A percentile compares a stretch with the other conserved stretches of the same genome.
phyloP scores from a whole-genome alignment of 2,113 vertebrate species.

The Dinomys branickii region DNA sequence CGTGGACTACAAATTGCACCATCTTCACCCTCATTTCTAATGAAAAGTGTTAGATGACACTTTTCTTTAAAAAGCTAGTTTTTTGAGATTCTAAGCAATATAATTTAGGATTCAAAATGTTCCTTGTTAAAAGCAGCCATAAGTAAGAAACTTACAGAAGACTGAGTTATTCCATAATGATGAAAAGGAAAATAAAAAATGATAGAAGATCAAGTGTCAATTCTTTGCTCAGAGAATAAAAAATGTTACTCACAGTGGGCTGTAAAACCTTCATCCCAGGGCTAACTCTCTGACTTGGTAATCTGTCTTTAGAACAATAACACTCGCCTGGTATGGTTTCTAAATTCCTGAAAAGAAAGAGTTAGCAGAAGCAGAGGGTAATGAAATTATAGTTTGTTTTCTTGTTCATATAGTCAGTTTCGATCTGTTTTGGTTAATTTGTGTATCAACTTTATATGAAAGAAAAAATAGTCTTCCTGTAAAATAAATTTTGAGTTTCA shows the following conservation, averaged over 20 bases:
- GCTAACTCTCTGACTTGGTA: neutral
- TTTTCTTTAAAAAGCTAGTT: neutral
- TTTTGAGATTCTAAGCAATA: neutral
- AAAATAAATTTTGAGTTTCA: constrained; percentile 58
- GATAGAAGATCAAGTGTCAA: neutral
- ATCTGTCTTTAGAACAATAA: neutral
- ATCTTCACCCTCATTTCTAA: constrained; percentile 3
- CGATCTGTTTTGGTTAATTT: constrained; percentile 6
- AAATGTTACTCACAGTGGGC: neutral
- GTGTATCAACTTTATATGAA: constrained; percentile 27
- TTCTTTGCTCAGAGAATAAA: constrained; percentile 22
- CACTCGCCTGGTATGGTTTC: neutral
- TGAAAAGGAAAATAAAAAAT: neutral
- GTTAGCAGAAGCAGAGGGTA: neutral
- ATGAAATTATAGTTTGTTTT: neutral
- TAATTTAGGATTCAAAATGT: neutral
- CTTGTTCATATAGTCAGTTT: neutral
- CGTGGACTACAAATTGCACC: neutral
- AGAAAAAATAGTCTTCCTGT: constrained; percentile 47
- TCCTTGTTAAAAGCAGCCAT: constrained; percentile 45
- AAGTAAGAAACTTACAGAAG: constrained; percentile 30
- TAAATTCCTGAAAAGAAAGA: neutral
- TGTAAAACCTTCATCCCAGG: neutral
- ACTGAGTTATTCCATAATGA: neutral
- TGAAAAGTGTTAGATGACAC: neutral